Base-by-base conservation (phyloP, 2,113 vertebrate genomes). In the Elachura formosa region DNA sequence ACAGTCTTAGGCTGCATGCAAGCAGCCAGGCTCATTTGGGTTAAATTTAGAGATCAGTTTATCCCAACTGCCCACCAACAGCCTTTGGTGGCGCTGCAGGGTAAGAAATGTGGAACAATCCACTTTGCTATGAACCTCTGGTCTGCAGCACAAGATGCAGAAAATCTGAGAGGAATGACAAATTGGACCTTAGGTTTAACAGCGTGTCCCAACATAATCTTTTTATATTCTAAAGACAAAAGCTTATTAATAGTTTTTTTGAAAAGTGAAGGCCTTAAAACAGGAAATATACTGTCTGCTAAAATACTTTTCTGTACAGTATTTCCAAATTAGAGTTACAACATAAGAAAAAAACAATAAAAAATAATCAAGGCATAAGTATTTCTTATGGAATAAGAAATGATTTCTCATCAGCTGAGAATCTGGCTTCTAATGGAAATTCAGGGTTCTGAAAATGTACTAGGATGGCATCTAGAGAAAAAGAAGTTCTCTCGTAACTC, bases 1-100 rank as follows among this genome's bases (percentile, higher is more conserved):
- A 74, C 23, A 52, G 85, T 16, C 1, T 49, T 40, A 34, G 68
- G 51, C 78, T 68, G 43, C 64, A 38, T 3, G 40, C 34, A 73
- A 88, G 23, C 23, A 63, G 51, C n/a, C 51, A 43, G 34, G n/a
- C 56, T 89, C 38, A 29, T 58, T 45, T 46, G 74, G 54, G 68
- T 96, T 87, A 91, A 89, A 72, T 29, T 76, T 94, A 66, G 4
- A 1, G 54, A 40, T 34, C 63, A 24, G 4, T 40, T 92, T 92
- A 93, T 25, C 58, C 38, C n/a, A n/a, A n/a, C n/a, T n/a, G n/a
- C n/a, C n/a, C n/a, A n/a, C 38, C 2, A 21, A 8, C 36, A 69
- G 88, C 96, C 97, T 96, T 91, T 93, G 90, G 94, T 72, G 96
- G 96, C 63, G 61, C 96, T 98, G 88, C 83, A 97, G 96, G 89